Percentiles rank a stretch among this genome's conserved stretches.
These are phyloP conservation scores for Parasteatoda lunata DNA, from an alignment of 2,888 invertebrate genomes.

Conservation along the genomic window DNA sequence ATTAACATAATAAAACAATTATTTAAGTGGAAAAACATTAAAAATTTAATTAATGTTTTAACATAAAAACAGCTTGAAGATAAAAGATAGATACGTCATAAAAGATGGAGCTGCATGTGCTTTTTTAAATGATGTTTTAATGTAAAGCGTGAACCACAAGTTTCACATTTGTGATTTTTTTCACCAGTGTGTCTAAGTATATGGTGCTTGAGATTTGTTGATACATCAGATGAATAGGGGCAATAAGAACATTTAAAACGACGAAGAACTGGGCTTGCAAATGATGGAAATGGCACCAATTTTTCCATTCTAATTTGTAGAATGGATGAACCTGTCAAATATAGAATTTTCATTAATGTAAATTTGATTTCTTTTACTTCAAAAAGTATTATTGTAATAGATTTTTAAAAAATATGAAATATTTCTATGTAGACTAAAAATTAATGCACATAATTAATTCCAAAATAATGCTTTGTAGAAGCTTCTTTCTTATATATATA, in stretches of 20 bases:
- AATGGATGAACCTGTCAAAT: constrained; percentile 14
- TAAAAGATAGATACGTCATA: not conserved
- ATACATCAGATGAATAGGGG: constrained; percentile 41
- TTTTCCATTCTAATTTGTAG: constrained; percentile 8
- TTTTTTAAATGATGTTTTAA: constrained; percentile 59
- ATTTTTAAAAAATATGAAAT: no score
- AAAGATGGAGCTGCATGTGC: constrained; percentile 1
- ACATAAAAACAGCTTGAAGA: not conserved
- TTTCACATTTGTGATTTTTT: constrained; percentile 32
- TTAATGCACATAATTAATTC: no score
- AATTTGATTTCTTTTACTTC: no score
- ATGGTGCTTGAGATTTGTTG: constrained; percentile 51
- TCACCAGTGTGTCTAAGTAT: constrained; percentile 45
- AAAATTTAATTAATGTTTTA: not conserved
- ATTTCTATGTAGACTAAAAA: no score
- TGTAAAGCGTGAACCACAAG: constrained; percentile 41
- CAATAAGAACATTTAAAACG: constrained; percentile 50
- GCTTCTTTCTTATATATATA: no score
- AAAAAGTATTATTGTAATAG: no score
- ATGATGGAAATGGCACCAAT: constrained; percentile 6
- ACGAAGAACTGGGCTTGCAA: constrained; percentile 12
- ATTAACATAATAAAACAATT: no score
- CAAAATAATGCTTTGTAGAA: no score
- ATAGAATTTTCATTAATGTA: not conserved
- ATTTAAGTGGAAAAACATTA: no score